These are phyloP conservation scores for Chlorodrepanis virens DNA, from an alignment of 2,113 vertebrate species.

Conservation along the genomic window DNA sequence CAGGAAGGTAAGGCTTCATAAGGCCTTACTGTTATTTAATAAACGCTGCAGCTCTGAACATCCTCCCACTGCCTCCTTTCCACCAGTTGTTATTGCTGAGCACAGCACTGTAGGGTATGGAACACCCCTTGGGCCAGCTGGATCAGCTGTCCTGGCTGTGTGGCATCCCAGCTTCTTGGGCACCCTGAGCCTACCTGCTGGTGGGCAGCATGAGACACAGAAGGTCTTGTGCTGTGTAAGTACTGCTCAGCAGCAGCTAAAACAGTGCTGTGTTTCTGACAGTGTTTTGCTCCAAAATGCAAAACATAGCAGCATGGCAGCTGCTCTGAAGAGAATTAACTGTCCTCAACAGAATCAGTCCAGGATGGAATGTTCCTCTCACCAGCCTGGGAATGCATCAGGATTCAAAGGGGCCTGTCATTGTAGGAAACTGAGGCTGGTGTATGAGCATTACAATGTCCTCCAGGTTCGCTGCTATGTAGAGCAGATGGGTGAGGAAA, in stretches of 20 bases:
- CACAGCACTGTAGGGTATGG: rapidly evolving
- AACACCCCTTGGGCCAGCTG: not conserved
- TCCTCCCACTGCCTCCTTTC: not conserved
- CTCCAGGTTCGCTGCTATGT: not conserved
- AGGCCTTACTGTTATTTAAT: rapidly evolving
- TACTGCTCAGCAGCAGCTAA: not conserved
- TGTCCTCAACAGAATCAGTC: not conserved
- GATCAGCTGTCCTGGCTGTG: not conserved
- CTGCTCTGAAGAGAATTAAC: not conserved
- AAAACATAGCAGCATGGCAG: not conserved
- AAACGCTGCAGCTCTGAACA: rapidly evolving
- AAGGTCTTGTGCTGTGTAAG: not conserved
- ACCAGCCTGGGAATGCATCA: not conserved
- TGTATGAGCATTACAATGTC: not conserved
- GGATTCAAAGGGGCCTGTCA: not conserved
- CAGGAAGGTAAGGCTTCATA: not conserved
- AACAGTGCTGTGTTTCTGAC: not conserved
- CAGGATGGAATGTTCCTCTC: not conserved
- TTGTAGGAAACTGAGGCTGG: not conserved
- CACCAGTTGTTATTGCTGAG: not conserved
- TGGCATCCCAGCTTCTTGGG: not conserved
- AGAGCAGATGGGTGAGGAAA: not conserved
- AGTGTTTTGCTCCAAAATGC: not conserved
- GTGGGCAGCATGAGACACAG: not conserved
- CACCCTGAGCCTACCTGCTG: not conserved